Percentiles rank a stretch among this genome's conserved stretches.
Conservation (phyloP, 2,113 vertebrate genomes). For the Zingel zingel region DNA sequence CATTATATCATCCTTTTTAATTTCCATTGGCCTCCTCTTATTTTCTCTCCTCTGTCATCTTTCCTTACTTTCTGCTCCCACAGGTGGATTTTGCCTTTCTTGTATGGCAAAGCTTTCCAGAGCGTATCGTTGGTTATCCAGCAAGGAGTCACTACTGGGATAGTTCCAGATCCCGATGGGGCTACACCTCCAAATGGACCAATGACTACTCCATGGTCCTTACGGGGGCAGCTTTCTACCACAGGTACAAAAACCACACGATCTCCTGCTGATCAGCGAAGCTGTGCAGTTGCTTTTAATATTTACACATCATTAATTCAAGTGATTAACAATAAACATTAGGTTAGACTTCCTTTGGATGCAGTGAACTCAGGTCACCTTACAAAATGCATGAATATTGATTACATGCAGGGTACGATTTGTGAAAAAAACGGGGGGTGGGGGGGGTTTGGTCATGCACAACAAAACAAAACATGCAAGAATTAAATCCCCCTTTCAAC, state of each 20-base stretch:
- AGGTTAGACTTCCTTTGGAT: too few relatives aligned
- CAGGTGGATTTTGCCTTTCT: slow-evolving; percentile 88
- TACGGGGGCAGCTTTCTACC: slow-evolving; percentile 87
- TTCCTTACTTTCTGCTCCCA: slow-evolving; percentile 3
- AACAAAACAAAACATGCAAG: too few relatives aligned
- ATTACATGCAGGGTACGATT: too few relatives aligned
- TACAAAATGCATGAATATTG: too few relatives aligned
- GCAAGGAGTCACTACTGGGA: slow-evolving; percentile 89
- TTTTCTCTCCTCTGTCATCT: background rate
- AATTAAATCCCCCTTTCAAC: too few relatives aligned
- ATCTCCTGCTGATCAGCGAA: background rate
- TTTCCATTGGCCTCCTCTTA: background rate
- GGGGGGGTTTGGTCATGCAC: too few relatives aligned
- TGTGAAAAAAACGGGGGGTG: too few relatives aligned
- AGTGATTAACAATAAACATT: background rate
- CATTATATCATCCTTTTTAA: background rate
- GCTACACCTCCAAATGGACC: slow-evolving; percentile 89
- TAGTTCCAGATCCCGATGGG: slow-evolving; percentile 81
- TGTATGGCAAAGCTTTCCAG: slow-evolving; percentile 87
- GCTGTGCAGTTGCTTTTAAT: background rate
- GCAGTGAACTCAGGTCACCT: too few relatives aligned
- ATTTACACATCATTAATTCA: background rate
- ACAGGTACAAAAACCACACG: slow-evolving; percentile 75
- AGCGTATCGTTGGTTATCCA: slow-evolving; percentile 86
- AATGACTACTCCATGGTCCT: slow-evolving; percentile 89